Evolutionary conservation across 2,888 invertebrate genomes (phyloP), one percentile per base, ranked within the genome.

Genomic region (Lithophane leautieri): DNA sequence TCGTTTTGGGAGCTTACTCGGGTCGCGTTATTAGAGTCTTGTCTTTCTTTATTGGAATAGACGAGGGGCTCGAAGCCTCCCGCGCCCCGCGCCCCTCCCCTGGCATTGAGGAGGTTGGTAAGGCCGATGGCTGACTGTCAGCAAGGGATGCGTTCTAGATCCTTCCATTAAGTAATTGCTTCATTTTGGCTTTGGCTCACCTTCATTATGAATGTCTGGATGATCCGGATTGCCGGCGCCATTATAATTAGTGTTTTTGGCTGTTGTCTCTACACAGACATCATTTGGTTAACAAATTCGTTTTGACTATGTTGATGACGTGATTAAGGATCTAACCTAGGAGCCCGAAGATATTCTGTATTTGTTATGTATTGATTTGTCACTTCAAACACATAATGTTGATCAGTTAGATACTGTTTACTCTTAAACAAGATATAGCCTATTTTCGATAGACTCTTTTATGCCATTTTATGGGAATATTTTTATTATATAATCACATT

Each of bases 21-120:
- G 94, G 93, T 92, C 93, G 91, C 90, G 93, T 94, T 95, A 95
- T 95, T 94, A 93, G 93, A 93, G 93, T 88, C 92, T 93, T 94
- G 94, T 94, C 94, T 91, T 94, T 94, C 94, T 94, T 94, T 95
- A 94, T 95, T 95, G 94, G 94, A 94, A 94, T 94, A 93, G 95
- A 94, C 92, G 94, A 92, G 90, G 89, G 91, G 88, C 79, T 89
- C 84, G 84, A 89, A 79, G 81, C 87, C 82, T 73, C 88, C 16
- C 14, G 14, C 50, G 16, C 47, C 44, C 79, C 82, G 67, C 81
- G 73, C 40, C 1, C 65, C 60, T 19, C 70, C 70, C 58, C 76
- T 44, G 69, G 50, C 67, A 67, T 83, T 72, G 79, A 80, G 54
- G 44, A 76, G 63, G 60, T 70, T 80, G 70, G 67, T 73, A 28